Evolutionary conservation across 2,113 vertebrate species (phyloP), one percentile per base, ranked within the genome.

Genomic region (Phalacrocorax pelagicus): DNA sequence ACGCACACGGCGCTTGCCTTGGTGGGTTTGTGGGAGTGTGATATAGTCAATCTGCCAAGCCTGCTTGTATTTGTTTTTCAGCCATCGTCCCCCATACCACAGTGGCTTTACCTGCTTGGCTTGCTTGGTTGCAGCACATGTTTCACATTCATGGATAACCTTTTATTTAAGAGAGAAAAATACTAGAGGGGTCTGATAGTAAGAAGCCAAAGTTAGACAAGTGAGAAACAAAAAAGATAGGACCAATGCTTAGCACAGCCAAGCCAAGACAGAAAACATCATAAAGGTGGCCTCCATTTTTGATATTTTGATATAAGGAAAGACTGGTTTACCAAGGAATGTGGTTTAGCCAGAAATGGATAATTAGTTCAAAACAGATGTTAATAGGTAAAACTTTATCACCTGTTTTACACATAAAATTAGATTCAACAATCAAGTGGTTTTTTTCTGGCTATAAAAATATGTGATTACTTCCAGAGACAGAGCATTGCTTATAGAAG

Each of bases 381-480:
- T 94, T 96, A 91, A 95, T 81, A 96, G 89, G 91, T 89, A 96
- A 95, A 96, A 96, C 21, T 96, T 96, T 94, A 96, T 96, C 93
- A 96, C 89, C 91, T 94, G 89, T 91, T 97, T 96, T 96, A 96
- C 59, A 75, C 69, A 89, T 83, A 89, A 96, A 96, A 96, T 95
- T 95, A 95, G 89, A 92, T 81, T 95, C 83, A 91, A 79, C 73
- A 83, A 84, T 84, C 86, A 84, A 92, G 81, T 54, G 40, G 15
- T 9, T 61, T 66, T 94, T 82, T 81, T 20, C 42, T 67, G 69
- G 29, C 89, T 86, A 63, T 96, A 92, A 95, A 97, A 91, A 92
- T 74, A 92, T 52, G 11, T 89, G 89, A 96, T 95, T 94, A 46
- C 65, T 92, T 95, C 81, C 89, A 96, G 90, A 91, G 82, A 83